Evolutionary conservation across 2,113 vertebrate species (phyloP).

Genomic region (Datnioides undecimradiatus): DNA sequence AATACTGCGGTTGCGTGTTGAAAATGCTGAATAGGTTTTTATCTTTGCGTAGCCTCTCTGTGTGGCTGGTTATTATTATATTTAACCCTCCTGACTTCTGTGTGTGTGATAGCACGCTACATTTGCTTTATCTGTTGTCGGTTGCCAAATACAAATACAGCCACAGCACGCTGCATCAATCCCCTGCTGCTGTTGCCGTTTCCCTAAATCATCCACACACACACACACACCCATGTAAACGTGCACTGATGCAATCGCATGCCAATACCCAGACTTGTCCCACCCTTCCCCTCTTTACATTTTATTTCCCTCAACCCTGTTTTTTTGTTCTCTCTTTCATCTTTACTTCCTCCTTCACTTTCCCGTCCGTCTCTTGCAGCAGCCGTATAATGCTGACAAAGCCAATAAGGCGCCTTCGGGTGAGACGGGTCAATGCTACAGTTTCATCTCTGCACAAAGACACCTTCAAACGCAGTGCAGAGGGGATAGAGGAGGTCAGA

Average conservation of each 20-base stretch:
- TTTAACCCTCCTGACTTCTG: slow-evolving; percentile 61
- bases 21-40: slow-evolving; percentile 44
- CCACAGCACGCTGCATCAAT: slow-evolving; percentile 48
- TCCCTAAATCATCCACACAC: slow-evolving; percentile 48
- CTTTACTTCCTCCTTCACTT: slow-evolving; percentile 21
- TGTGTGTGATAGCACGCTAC: slow-evolving; percentile 59
- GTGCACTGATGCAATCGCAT: slow-evolving; percentile 72
- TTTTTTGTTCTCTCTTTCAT: slow-evolving; percentile 37
- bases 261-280: slow-evolving; percentile 61
- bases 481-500: slow-evolving; percentile 37
- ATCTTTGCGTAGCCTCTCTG: slow-evolving; percentile 24
- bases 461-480: slow-evolving; percentile 49
- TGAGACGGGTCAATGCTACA: slow-evolving; percentile 55
- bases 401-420: slow-evolving; percentile 57
- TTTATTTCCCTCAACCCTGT: slow-evolving; percentile 6
- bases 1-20: slow-evolving; percentile 20
- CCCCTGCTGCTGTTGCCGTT: slow-evolving; percentile 56
- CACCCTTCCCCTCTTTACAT: slow-evolving; percentile 40
- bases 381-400: slow-evolving; percentile 58
- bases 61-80: slow-evolving; percentile 53
- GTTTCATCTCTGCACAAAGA: slow-evolving; percentile 63
- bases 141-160: slow-evolving; percentile 57
- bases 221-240: slow-evolving; percentile 15
- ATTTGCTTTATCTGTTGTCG: slow-evolving; percentile 64
- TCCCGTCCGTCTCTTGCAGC: slow-evolving; percentile 10